A percentile compares a stretch with the other conserved stretches of the same genome.
Evolutionary conservation across 2,888 invertebrate species (phyloP).

Genomic region (Ceramica pisi): DNA sequence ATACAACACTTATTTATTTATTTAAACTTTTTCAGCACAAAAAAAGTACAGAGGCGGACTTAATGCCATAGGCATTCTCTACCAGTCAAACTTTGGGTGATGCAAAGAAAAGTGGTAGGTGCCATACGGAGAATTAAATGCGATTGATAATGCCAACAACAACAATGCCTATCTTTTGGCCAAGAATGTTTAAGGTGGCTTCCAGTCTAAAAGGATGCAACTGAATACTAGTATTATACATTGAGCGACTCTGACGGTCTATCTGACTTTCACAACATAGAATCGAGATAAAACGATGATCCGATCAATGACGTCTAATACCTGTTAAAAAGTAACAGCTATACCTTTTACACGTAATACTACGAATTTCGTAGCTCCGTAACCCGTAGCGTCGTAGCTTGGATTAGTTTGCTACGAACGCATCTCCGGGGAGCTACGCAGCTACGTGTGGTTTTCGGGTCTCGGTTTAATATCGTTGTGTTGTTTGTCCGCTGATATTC

Average conservation of each 20-base stretch:
- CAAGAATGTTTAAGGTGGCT: no score
- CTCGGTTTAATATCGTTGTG: constrained; percentile 38
- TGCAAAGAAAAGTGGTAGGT: no score
- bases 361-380: constrained; percentile 32
- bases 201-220: no score
- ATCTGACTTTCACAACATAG: background rate
- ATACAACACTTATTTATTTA: no score
- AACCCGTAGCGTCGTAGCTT: constrained; percentile 16
- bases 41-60: no score
- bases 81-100: no score
- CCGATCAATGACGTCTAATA: background rate
- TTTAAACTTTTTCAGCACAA: no score
- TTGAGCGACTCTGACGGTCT: background rate
- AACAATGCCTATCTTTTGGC: no score
- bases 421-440: constrained; percentile 45
- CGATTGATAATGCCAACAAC: no score
- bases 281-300: background rate
- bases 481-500: constrained; percentile 38
- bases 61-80: no score
- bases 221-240: background rate
- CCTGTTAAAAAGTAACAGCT: background rate
- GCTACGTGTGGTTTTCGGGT: constrained; percentile 38
- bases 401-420: constrained; percentile 48
- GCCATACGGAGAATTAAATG: no score
- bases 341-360: background rate